Percentiles rank a stretch among this genome's conserved stretches.
Evolutionary conservation across 1,140 invertebrate species (phyloP).

Genomic region (Venustaconcha ellipsiformis): DNA sequence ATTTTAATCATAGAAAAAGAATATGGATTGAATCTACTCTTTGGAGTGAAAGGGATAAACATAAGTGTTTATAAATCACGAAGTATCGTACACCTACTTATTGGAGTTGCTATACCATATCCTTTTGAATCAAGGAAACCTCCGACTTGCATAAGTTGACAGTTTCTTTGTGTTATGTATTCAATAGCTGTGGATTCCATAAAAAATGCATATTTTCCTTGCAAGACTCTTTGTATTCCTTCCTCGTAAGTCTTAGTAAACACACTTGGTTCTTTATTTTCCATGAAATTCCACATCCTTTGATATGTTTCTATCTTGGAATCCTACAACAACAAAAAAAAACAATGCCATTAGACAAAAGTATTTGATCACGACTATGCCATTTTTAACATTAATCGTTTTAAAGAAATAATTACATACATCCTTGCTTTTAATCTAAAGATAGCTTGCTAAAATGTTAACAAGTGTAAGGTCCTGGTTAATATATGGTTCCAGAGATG

Average conservation of each 20-base stretch:
- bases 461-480: no score
- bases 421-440: no score
- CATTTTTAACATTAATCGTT: no score
- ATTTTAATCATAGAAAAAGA: no score
- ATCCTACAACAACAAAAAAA: conserved; percentile 78
- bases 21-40: no score
- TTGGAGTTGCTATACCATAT: conserved; percentile 75
- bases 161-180: conserved; percentile 91
- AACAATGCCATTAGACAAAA: background rate
- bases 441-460: no score
- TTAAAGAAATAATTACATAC: no score
- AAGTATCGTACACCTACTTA: conserved; percentile 57
- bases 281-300: conserved; percentile 97
- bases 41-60: no score
- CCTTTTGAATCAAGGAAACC: conserved; percentile 93
- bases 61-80: no score
- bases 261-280: conserved; percentile 67
- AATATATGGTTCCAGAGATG: no score
- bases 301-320: conserved; percentile 92
- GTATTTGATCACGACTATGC: no score
- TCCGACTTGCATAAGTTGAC: conserved; percentile 98
- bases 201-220: conserved; percentile 94
- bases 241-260: conserved; percentile 53
- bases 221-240: conserved; percentile 56
- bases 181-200: conserved; percentile 97